phyloP scores from a whole-genome alignment of 2,797 vertebrate genomes.

The Pyrocephalus nanus region DNA sequence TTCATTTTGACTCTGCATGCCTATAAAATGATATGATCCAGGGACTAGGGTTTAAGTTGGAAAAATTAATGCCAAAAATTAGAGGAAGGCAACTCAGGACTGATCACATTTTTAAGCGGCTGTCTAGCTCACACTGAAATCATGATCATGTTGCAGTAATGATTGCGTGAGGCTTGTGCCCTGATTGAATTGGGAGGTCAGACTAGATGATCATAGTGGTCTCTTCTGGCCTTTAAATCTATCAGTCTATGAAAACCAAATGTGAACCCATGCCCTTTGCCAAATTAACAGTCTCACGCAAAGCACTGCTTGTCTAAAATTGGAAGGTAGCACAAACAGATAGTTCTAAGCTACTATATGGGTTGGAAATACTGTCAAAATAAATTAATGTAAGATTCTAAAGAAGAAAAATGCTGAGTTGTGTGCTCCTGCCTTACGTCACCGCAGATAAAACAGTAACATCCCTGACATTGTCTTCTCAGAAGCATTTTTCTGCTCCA shows the following conservation, averaged over 20 bases:
- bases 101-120: background rate
- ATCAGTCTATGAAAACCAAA: conserved; percentile 65
- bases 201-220: conserved; percentile 40
- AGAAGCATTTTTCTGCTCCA: background rate
- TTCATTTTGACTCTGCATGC: conserved; percentile 39
- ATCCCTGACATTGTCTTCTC: background rate
- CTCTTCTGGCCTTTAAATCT: conserved; percentile 59
- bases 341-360: conserved; percentile 13
- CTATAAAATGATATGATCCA: conserved; percentile 37
- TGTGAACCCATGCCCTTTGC: conserved; percentile 58
- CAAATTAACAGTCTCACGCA: conserved; percentile 61
- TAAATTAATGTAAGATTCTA: conserved; percentile 15
- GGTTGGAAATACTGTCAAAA: conserved; percentile 48
- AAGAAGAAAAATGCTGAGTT: conserved; percentile 16
- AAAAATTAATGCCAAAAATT: conserved; percentile 34
- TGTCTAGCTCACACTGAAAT: background rate
- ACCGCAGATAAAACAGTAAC: background rate
- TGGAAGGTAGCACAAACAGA: conserved; percentile 43
- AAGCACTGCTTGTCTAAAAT: conserved; percentile 28
- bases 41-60: background rate
- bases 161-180: conserved; percentile 10
- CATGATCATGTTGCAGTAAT: background rate
- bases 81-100: background rate
- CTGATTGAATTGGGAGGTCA: conserved; percentile 41
- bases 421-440: background rate